Evolutionary conservation across 2,797 vertebrate genomes (phyloP), one percentile per base, ranked within the genome.

Genomic region (Sebastiscus tertius): DNA sequence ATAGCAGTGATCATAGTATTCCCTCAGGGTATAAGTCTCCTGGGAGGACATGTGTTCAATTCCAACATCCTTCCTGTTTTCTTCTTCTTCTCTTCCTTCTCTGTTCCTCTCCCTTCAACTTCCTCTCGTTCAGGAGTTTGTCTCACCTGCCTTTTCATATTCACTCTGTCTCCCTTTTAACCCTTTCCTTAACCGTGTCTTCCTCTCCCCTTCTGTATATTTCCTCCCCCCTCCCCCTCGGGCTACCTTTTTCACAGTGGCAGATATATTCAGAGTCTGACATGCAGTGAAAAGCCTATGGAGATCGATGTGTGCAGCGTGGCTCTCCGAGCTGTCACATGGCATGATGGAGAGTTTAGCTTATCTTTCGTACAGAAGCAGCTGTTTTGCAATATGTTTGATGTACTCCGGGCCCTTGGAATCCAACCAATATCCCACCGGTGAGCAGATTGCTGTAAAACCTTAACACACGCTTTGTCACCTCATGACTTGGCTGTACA

Each of bases 291-390:
- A 88, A 88, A 83, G 89, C 80, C 91, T 85, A 92, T 90, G 86
- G 91, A 92, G 92, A 93, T 89, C 59, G 82, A 92, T 90, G 90
- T 88, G 88, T 85, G 90, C 88, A 80, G 75, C 65, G 80, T 70
- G 79, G 83, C 90, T 87, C 88, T 89, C 82, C 56, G 75, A 84
- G 89, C 85, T 91, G 91, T 92, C 93, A 90, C 81, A 76, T 86
- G 72, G 79, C 77, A 83, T 92, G 92, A 94, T 93, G 92, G 88
- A 94, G 92, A 88, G 88, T 90, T 93, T 87, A 91, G 89, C 90
- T 91, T 90, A 90, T 92, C 93, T 89, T 88, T 84, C 16, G 69
- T 52, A 81, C 63, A 61, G 90, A 84, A 82, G 89, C 91, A 91
- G 89, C 89, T 90, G 92, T 91, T 90, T 92, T 85, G 83, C 90